A percentile compares a stretch with the other conserved stretches of the same genome.
Conservation (phyloP, 2,888 invertebrate species). For the Anthrax anthrax region DNA sequence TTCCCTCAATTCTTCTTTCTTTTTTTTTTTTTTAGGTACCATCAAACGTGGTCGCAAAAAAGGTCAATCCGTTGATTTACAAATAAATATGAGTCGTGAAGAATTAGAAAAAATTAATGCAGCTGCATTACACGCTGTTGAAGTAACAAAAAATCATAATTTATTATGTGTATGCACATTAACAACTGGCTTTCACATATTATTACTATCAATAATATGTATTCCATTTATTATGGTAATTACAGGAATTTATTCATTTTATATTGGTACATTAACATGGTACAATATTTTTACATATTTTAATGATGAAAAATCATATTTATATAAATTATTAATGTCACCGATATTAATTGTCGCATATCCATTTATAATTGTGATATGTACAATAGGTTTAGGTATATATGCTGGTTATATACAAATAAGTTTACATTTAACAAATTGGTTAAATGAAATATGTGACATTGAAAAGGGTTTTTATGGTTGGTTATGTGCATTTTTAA, state of each 20-base stretch:
- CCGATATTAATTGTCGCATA: conserved; percentile 54
- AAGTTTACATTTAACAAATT: conserved; percentile 50
- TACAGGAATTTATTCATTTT: conserved; percentile 54
- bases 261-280: conserved; percentile 62
- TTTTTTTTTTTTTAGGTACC: conserved; percentile 36
- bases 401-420: conserved; percentile 54
- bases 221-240: conserved; percentile 50
- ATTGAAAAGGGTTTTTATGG: conserved; percentile 68
- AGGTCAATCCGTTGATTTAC: conserved; percentile 56
- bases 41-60: conserved; percentile 58
- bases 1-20: background rate
- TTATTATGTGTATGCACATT: conserved; percentile 40
- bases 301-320: conserved; percentile 48
- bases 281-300: conserved; percentile 58
- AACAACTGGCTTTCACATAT: conserved; percentile 49
- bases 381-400: conserved; percentile 49
- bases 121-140: conserved; percentile 37
- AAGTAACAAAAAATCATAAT: conserved; percentile 42
- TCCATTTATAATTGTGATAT: conserved; percentile 51
- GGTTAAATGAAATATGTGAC: conserved; percentile 57
- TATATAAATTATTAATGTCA: conserved; percentile 47
- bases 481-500: conserved; percentile 53
- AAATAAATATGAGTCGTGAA: conserved; percentile 54
- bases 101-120: conserved; percentile 55
- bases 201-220: conserved; percentile 47